phyloP scores from a whole-genome alignment of 2,888 invertebrate genomes.

The Drosophila picticornis region DNA sequence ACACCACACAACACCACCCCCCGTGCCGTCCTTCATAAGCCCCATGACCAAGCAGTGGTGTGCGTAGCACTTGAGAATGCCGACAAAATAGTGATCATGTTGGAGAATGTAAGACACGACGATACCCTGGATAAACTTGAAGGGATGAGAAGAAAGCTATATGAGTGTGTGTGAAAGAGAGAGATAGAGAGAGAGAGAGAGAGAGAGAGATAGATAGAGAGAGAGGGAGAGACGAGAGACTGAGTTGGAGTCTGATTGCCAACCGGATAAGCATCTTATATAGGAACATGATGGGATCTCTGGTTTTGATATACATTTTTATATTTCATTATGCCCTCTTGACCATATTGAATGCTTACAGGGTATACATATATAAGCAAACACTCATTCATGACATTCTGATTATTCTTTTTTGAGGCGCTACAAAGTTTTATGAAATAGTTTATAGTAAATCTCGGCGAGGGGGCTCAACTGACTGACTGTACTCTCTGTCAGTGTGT shows the following conservation, averaged over 20 bases:
- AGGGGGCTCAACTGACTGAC: constrained; percentile 48
- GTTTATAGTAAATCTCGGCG: constrained; percentile 66
- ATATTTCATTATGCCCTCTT: not conserved
- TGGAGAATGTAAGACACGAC: not conserved
- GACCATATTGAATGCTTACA: not conserved
- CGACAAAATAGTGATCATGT: not conserved
- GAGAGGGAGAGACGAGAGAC: not conserved
- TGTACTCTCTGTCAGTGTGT: not conserved
- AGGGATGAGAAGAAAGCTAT: not conserved
- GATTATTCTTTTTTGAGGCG: constrained; percentile 31
- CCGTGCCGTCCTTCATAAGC: not conserved
- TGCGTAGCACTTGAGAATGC: constrained; percentile 19
- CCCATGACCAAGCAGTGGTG: not conserved
- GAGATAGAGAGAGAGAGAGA: not conserved
- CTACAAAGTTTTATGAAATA: constrained; percentile 61
- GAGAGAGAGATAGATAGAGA: not conserved
- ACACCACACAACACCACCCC: not conserved
- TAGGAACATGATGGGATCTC: not conserved
- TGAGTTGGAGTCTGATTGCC: not conserved
- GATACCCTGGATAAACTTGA: not conserved
- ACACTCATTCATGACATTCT: constrained; percentile 56
- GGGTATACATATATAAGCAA: constrained; percentile 11
- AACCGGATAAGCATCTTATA: not conserved
- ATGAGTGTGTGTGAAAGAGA: no score
- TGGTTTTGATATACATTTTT: not conserved